phyloP scores from a whole-genome alignment of 2,113 vertebrate genomes.

The Furnarius figulus region DNA sequence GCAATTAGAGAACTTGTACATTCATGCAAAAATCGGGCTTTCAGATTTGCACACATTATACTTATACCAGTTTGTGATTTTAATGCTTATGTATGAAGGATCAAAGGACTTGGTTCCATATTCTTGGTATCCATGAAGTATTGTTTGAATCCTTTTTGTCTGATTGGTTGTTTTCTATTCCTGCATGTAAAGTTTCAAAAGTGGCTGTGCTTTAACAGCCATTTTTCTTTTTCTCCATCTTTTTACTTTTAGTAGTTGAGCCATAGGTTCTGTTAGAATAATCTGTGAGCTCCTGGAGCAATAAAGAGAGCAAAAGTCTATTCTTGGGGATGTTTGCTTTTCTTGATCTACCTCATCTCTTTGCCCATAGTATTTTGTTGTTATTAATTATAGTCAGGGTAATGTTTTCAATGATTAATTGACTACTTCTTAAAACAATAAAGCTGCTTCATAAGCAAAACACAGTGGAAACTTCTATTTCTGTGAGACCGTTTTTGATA shows the following conservation, averaged over 20 bases:
- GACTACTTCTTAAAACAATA: conserved; percentile 70
- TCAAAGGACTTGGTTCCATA: background rate
- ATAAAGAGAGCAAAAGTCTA: conserved; percentile 41
- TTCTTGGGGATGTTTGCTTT: conserved; percentile 45
- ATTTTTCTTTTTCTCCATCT: background rate
- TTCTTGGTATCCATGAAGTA: background rate
- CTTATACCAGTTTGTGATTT: background rate
- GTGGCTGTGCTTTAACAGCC: background rate
- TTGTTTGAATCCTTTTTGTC: background rate
- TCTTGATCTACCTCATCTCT: conserved; percentile 38
- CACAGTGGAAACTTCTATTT: background rate
- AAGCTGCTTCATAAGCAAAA: conserved; percentile 67
- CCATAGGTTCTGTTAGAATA: background rate
- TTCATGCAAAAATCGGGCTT: background rate
- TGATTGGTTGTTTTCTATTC: background rate
- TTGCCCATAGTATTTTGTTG: conserved; percentile 42
- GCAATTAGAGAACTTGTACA: fast-evolving
- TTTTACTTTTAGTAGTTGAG: background rate
- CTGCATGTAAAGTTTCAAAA: background rate
- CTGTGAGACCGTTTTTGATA: background rate
- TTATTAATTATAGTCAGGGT: conserved; percentile 76
- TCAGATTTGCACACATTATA: background rate
- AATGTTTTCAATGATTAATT: conserved; percentile 74
- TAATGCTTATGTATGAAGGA: background rate
- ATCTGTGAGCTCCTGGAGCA: background rate